Evolutionary conservation across 35 echinoderm and acorn worm genomes (phyloP).

Genomic region (Ophiothrix spiculata): DNA sequence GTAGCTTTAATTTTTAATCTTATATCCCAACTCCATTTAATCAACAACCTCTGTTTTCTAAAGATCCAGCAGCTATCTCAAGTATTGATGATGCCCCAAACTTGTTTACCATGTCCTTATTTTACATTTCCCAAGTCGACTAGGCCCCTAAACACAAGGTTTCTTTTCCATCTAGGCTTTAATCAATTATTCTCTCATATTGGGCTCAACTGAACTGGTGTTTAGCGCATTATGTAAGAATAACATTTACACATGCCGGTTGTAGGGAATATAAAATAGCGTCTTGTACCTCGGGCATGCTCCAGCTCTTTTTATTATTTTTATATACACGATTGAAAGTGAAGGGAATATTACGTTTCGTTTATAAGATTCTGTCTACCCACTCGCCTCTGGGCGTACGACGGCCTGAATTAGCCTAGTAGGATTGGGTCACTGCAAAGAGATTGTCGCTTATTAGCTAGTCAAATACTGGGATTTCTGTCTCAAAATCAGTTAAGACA

Average conservation of each 20-base stretch:
- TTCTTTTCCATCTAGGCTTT: background rate
- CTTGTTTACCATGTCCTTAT: too few relatives aligned
- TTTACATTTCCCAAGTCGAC: too few relatives aligned
- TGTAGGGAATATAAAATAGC: background rate
- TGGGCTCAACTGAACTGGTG: background rate
- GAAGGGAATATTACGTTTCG: constrained; percentile 15
- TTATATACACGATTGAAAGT: constrained; percentile 9
- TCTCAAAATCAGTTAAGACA: background rate
- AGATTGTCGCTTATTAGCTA: background rate
- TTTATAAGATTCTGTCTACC: constrained; percentile 3
- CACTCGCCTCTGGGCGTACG: constrained; percentile 4
- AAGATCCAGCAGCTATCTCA: too few relatives aligned
- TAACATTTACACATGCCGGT: background rate
- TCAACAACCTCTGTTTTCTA: too few relatives aligned
- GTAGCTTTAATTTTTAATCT: too few relatives aligned
- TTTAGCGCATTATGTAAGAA: background rate
- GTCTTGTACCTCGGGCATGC: constrained; percentile 9
- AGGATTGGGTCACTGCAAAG: background rate
- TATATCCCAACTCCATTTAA: too few relatives aligned
- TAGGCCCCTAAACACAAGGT: background rate
- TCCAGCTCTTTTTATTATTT: constrained; percentile 13
- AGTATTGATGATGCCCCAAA: too few relatives aligned
- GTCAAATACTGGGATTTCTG: constrained; percentile 6
- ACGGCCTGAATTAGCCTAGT: background rate
- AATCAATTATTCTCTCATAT: background rate